Evolutionary conservation across 2,888 invertebrate genomes (phyloP).

Genomic region (Nebria salina): DNA sequence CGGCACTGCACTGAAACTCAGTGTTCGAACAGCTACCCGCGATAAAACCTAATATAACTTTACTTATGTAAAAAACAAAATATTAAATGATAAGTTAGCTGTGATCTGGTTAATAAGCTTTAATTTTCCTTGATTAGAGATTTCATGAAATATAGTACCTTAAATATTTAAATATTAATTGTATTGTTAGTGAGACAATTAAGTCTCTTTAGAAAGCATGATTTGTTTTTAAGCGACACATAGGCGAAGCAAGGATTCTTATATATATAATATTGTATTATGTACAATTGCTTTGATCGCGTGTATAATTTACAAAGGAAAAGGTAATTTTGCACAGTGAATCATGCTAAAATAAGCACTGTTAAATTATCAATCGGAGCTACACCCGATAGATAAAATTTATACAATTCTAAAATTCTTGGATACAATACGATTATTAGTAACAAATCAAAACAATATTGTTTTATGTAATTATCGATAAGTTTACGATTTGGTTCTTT

Average conservation of each 20-base stretch:
- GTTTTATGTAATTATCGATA: not conserved
- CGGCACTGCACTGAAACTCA: constrained; percentile 70
- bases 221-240: constrained; percentile 32
- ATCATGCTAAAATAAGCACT: constrained; percentile 34
- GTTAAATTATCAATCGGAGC: not conserved
- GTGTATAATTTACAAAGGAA: constrained; percentile 12
- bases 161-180: not conserved
- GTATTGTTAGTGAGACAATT: constrained; percentile 11
- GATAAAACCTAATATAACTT: constrained; percentile 34
- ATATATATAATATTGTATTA: constrained; percentile 16
- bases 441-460: not conserved
- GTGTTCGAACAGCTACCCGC: constrained; percentile 54
- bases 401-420: not conserved
- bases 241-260: constrained; percentile 35
- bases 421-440: constrained; percentile 1
- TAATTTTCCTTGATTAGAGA: not conserved
- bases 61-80: constrained; percentile 42
- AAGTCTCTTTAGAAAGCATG: constrained; percentile 33
- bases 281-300: constrained; percentile 18
- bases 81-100: constrained; percentile 2
- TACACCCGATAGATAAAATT: not conserved
- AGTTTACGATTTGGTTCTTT: constrained; percentile 5
- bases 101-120: constrained; percentile 14
- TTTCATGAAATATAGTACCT: not conserved
- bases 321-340: constrained; percentile 19